These are phyloP conservation scores for Struthidea cinerea DNA, from an alignment of 2,113 vertebrate genomes.

Conservation along the genomic window DNA sequence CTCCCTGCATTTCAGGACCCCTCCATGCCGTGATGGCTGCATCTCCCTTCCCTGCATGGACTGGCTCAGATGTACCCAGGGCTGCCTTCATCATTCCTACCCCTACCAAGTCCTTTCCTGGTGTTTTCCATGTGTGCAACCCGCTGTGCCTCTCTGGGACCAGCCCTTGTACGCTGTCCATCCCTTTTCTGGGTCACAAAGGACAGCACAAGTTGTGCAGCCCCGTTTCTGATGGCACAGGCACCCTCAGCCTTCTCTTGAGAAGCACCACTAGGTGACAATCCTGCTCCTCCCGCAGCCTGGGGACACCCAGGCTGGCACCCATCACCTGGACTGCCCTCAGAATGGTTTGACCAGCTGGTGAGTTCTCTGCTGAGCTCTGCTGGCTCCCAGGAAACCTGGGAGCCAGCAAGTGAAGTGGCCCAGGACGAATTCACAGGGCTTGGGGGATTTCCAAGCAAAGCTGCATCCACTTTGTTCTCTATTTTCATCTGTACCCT, in stretches of 20 bases:
- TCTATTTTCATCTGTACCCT: background rate
- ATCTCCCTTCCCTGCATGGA: background rate
- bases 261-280: background rate
- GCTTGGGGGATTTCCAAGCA: constrained; percentile 14
- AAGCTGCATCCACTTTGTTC: background rate
- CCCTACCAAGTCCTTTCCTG: background rate
- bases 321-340: background rate
- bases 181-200: background rate
- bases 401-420: background rate
- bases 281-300: background rate
- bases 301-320: background rate
- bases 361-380: background rate
- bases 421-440: background rate
- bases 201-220: background rate
- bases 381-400: background rate
- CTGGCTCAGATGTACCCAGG: background rate
- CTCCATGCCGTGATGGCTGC: accelerated
- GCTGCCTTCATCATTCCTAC: background rate
- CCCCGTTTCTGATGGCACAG: accelerated
- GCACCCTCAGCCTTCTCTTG: background rate
- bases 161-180: background rate
- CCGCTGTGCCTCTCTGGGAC: background rate
- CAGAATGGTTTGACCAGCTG: background rate
- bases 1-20: background rate
- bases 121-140: background rate